phyloP scores from a whole-genome alignment of 2,113 vertebrate species.

The Rhinoderma darwinii region DNA sequence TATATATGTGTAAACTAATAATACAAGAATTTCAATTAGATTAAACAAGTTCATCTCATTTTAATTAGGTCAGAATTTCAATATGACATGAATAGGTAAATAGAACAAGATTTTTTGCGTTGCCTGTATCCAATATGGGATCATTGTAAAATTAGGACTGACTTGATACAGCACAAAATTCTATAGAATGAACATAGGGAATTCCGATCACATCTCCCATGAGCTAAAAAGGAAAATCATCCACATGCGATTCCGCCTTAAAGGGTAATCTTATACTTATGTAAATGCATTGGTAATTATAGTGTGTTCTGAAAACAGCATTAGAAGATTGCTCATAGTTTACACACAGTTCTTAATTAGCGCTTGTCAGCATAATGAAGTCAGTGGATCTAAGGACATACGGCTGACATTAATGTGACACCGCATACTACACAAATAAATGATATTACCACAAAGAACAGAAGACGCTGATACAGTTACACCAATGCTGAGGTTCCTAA shows the following conservation, averaged over 20 bases:
- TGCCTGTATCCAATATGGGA: background rate
- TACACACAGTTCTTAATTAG: conserved; percentile 46
- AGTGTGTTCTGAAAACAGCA: conserved; percentile 53
- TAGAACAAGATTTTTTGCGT: background rate
- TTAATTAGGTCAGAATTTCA: conserved; percentile 30
- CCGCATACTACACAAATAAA: background rate
- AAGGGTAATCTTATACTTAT: conserved; percentile 55
- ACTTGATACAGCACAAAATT: background rate
- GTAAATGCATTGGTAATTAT: conserved; percentile 52
- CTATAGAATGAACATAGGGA: background rate
- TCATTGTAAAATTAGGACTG: background rate
- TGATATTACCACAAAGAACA: background rate
- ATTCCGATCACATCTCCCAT: background rate
- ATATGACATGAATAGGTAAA: conserved; percentile 23
- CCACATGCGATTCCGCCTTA: conserved; percentile 18
- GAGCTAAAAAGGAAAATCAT: conserved; percentile 18
- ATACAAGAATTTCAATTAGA: conserved; percentile 41
- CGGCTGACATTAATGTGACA: conserved; percentile 38
- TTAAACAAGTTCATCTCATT: background rate
- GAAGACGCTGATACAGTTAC: background rate
- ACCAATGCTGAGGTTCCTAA: background rate
- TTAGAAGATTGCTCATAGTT: conserved; percentile 54
- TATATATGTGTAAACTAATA: background rate
- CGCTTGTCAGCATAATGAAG: conserved; percentile 44
- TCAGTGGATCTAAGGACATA: background rate